phyloP scores from a whole-genome alignment of 2,888 invertebrate species.

The Villa cingulata region DNA sequence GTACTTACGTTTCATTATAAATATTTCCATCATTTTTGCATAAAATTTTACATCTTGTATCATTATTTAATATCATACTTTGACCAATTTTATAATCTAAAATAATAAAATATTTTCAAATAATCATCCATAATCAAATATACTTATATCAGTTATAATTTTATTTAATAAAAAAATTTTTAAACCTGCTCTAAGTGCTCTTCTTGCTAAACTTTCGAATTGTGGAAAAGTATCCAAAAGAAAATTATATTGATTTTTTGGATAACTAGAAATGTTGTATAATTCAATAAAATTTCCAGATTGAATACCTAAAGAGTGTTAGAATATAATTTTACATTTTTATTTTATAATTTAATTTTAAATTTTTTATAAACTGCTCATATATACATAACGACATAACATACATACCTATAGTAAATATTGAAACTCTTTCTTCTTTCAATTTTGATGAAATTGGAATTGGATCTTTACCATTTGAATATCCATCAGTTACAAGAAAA shows the following conservation, averaged over 20 bases:
- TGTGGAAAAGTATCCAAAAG: slow-evolving; percentile 52
- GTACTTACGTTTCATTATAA: not conserved
- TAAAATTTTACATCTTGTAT: slow-evolving; percentile 40
- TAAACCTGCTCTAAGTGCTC: slow-evolving; percentile 36
- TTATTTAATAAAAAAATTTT: too few relatives aligned
- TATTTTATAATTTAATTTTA: too few relatives aligned
- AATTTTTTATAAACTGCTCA: not conserved
- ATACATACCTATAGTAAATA: slow-evolving; percentile 38
- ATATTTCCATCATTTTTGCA: slow-evolving; percentile 30
- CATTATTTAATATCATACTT: slow-evolving; percentile 39
- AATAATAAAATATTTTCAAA: not conserved
- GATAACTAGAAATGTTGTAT: slow-evolving; percentile 48
- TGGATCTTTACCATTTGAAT: slow-evolving; percentile 56
- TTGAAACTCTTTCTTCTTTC: slow-evolving; percentile 39
- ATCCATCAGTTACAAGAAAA: slow-evolving; percentile 56
- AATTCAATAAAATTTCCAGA: slow-evolving; percentile 51
- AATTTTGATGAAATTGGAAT: slow-evolving; percentile 44
- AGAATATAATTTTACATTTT: not conserved
- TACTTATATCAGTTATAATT: too few relatives aligned
- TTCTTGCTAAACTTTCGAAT: slow-evolving; percentile 52
- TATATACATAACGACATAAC: too few relatives aligned
- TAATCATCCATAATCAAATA: too few relatives aligned
- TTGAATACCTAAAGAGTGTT: slow-evolving; percentile 38
- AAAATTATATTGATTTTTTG: slow-evolving; percentile 49
- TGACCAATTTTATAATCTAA: slow-evolving; percentile 48